Evolutionary conservation across 2,797 vertebrate genomes (phyloP).

Genomic region (Sparus aurata): DNA sequence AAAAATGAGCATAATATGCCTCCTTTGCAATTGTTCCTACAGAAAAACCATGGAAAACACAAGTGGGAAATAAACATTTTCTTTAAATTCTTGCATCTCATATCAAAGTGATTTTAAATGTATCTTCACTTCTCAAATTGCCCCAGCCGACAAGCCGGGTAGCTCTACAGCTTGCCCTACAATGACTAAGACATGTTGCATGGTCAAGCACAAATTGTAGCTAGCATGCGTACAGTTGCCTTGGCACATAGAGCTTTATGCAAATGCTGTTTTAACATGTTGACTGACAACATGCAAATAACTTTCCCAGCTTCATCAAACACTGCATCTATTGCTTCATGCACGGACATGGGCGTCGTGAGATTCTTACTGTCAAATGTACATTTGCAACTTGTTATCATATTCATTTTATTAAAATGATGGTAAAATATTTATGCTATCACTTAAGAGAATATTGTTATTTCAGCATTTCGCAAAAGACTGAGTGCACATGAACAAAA

Average conservation of each 20-base stretch:
- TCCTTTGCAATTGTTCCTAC: too few relatives aligned
- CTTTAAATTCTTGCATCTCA: background rate
- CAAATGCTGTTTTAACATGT: constrained; percentile 14
- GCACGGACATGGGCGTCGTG: too few relatives aligned
- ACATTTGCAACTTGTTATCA: too few relatives aligned
- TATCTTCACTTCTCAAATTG: background rate
- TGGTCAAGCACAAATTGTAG: background rate
- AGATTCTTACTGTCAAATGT: constrained; percentile 8
- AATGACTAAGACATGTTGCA: background rate
- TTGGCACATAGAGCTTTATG: background rate
- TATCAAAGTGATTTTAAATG: background rate
- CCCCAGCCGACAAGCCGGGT: background rate
- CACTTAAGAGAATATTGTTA: background rate
- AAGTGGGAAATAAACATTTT: background rate
- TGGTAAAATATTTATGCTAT: background rate
- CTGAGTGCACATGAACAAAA: background rate
- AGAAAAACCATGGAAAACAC: background rate
- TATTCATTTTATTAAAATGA: background rate
- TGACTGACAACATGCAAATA: constrained; percentile 24
- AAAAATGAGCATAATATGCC: too few relatives aligned
- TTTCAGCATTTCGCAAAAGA: constrained; percentile 4
- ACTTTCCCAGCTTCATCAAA: background rate
- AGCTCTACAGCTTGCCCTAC: background rate
- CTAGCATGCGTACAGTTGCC: background rate
- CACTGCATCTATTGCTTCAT: background rate